Evolutionary conservation across 2,797 vertebrate species (phyloP), one percentile per base, ranked within the genome.

Genomic region (Lepus oiostolus): DNA sequence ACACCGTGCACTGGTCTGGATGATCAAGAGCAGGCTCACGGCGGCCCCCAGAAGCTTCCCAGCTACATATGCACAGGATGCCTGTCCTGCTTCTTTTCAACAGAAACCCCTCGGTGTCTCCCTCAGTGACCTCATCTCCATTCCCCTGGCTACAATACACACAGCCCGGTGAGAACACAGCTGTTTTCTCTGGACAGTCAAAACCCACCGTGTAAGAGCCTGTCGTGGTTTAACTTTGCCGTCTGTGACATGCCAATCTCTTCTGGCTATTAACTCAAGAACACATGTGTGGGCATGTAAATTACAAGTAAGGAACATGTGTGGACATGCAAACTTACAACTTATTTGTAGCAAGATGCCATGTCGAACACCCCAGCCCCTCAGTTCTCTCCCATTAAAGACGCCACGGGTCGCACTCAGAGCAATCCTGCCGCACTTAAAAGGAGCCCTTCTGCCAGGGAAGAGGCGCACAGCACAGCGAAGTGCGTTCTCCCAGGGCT

Each of bases 1-100:
- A 82, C 65, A 83, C 65, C 50, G 17, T 0, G n/a, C 81, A 83
- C 58, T 76, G 47, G 81, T 81, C 84, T 47, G 89, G 90, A 86
- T 52, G 63, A 93, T 79, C 67, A 86, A 88, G 80, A 79, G 38
- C 65, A 82, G 16, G 38, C 26, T 88, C 32, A 6, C 26, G 1
- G 26, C 3, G 16, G 75, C 38, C 54, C 6, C 70, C 67, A 79
- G 67, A n/a, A 5, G 50, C 4, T 68, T 81, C 94, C 77, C 72
- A 74, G 58, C 12, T 26, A 54, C 58, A 58, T 1, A 7, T 0
- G 16, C 16, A 65, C 28, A 68, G 60, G 80, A 60, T 7, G 47
- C 17, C 83, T 19, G 1, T 28, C 21, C 47, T 17, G 35, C 28
- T 32, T 85, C 30, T 65, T 5, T 22, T n/a, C 38, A n/a, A 26